These are phyloP conservation scores for Perizoma flavofasciatum DNA, from an alignment of 2,888 invertebrate species.

Conservation along the genomic window DNA sequence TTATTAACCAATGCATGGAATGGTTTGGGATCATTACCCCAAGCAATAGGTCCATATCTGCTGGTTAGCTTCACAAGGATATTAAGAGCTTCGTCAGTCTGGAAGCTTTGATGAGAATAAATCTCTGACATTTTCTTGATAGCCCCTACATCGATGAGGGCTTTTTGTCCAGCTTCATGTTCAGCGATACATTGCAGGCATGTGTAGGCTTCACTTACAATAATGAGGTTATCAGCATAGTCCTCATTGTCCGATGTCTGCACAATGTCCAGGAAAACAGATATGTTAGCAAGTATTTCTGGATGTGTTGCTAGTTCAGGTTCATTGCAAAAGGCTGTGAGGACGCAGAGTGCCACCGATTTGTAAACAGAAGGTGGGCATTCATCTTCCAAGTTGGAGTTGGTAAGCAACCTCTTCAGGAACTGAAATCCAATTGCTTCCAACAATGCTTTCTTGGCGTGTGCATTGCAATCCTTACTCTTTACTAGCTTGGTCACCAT, in stretches of 20 bases:
- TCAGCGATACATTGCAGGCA: constrained; percentile 92
- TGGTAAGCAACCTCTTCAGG: constrained; percentile 90
- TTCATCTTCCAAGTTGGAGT: constrained; percentile 91
- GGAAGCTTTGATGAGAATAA: constrained; percentile 94
- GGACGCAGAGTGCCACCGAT: constrained; percentile 93
- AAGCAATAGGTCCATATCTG: constrained; percentile 88
- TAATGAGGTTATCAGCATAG: constrained; percentile 93
- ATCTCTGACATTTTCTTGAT: constrained; percentile 93
- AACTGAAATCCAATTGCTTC: constrained; percentile 96
- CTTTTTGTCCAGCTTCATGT: constrained; percentile 90
- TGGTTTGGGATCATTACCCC: constrained; percentile 90
- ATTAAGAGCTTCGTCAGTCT: constrained; percentile 94
- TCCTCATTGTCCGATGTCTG: constrained; percentile 93
- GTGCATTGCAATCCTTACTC: constrained; percentile 90
- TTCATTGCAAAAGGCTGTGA: constrained; percentile 94
- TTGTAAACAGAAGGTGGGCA: constrained; percentile 96
- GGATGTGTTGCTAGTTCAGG: constrained; percentile 91
- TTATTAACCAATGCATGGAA: constrained; percentile 93
- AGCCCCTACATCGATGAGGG: constrained; percentile 90
- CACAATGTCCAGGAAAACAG: constrained; percentile 92
- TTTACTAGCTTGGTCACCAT: constrained; percentile 96
- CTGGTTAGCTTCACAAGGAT: constrained; percentile 90
- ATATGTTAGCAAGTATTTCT: constrained; percentile 92
- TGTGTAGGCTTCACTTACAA: constrained; percentile 93
- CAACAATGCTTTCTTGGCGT: constrained; percentile 92